Evolutionary conservation across 2,888 invertebrate genomes (phyloP).

Genomic region (Agrotis puta): DNA sequence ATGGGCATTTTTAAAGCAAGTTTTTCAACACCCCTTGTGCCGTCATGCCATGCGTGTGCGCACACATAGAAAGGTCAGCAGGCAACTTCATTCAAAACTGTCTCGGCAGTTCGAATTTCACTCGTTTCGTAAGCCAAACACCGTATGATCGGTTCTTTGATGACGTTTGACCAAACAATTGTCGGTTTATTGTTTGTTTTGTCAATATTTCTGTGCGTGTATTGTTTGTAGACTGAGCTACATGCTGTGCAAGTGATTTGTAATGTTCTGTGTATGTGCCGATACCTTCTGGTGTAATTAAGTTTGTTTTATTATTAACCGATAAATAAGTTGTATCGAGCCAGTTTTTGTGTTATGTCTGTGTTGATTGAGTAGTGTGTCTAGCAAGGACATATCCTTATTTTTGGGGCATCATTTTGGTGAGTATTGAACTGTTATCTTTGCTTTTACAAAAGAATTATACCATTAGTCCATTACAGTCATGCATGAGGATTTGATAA

Average conservation of each 20-base stretch:
- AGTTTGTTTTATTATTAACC: slow-evolving; percentile 23
- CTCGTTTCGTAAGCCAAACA: slow-evolving; percentile 77
- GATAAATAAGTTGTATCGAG: slow-evolving; percentile 48
- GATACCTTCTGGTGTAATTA: slow-evolving; percentile 43
- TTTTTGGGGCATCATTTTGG: slow-evolving; percentile 30
- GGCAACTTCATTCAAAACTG: slow-evolving; percentile 86
- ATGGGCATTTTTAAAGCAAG: slow-evolving; percentile 61
- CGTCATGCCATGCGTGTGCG: slow-evolving; percentile 62
- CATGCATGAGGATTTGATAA: slow-evolving; percentile 14
- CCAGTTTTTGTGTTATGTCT: slow-evolving; percentile 49
- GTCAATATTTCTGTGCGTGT: slow-evolving; percentile 80
- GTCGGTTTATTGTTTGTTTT: slow-evolving; percentile 83
- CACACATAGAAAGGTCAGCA: slow-evolving; percentile 74
- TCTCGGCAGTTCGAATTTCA: slow-evolving; percentile 81
- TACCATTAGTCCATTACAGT: neutral
- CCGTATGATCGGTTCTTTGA: slow-evolving; percentile 82
- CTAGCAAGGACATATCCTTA: slow-evolving; percentile 13
- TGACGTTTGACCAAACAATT: slow-evolving; percentile 85
- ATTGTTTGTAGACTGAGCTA: slow-evolving; percentile 70
- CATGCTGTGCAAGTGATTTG: slow-evolving; percentile 65
- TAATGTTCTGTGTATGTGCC: slow-evolving; percentile 59
- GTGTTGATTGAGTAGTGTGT: slow-evolving; percentile 45
- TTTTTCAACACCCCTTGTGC: slow-evolving; percentile 74
- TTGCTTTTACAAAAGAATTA: neutral
- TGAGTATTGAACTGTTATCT: slow-evolving; percentile 40